Percentiles rank a stretch among this genome's conserved stretches.
Conservation (phyloP, 2,797 vertebrate genomes). For the Anomalospiza imberbis region DNA sequence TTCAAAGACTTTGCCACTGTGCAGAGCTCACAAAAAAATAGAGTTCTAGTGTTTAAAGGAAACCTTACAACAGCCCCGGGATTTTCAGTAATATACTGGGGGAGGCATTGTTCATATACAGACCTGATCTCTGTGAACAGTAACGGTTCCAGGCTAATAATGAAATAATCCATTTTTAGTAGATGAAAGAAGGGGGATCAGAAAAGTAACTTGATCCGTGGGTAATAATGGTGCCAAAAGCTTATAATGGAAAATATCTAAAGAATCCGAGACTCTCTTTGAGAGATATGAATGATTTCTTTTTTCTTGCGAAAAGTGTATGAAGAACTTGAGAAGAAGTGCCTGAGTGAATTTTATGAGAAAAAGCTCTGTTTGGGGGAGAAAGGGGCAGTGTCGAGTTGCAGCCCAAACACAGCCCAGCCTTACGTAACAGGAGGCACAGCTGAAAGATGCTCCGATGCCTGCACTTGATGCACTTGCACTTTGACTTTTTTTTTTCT, state of each 20-base stretch:
- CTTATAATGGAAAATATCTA: constrained; percentile 78
- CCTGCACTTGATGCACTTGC: constrained; percentile 26
- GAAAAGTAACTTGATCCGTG: constrained; percentile 76
- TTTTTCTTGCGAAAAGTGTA: constrained; percentile 78
- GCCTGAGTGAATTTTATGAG: constrained; percentile 76
- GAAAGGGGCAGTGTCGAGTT: constrained; percentile 69
- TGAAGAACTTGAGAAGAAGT: constrained; percentile 81
- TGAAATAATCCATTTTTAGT: constrained; percentile 80
- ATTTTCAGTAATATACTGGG: constrained; percentile 56
- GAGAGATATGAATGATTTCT: constrained; percentile 81
- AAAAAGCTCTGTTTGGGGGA: constrained; percentile 76
- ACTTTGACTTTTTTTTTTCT: constrained; percentile 10
- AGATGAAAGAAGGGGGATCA: constrained; percentile 79
- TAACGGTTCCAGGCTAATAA: constrained; percentile 73
- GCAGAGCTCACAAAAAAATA: not conserved
- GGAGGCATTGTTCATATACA: constrained; percentile 59
- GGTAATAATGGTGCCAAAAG: constrained; percentile 72
- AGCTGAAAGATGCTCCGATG: constrained; percentile 73
- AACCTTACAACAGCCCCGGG: constrained; percentile 35
- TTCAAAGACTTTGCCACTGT: not conserved
- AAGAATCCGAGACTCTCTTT: constrained; percentile 77
- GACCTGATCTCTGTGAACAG: constrained; percentile 68
- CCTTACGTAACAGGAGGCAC: constrained; percentile 58
- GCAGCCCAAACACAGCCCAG: constrained; percentile 58
- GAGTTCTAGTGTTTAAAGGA: constrained; percentile 43